Evolutionary conservation across 2,797 vertebrate genomes (phyloP).

Genomic region (Remorina albescens): DNA sequence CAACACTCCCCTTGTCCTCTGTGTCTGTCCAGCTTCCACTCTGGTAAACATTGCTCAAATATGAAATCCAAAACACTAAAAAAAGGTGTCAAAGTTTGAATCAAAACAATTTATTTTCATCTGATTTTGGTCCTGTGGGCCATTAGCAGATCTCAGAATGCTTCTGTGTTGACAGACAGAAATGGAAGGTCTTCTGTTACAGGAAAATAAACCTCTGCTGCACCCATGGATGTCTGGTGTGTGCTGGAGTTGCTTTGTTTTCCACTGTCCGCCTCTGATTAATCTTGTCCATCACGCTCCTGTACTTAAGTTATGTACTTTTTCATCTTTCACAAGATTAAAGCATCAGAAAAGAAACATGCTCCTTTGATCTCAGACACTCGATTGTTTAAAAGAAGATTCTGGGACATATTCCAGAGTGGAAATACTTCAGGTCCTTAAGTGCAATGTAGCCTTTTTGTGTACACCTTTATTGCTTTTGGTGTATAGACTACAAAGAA

Average conservation of each 20-base stretch:
- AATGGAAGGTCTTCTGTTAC: background rate
- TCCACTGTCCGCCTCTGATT: background rate
- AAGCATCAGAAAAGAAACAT: background rate
- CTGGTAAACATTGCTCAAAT: background rate
- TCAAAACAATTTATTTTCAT: background rate
- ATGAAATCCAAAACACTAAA: constrained; percentile 5
- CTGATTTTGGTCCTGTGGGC: background rate
- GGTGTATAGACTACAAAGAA: background rate
- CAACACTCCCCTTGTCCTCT: background rate
- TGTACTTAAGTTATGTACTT: background rate
- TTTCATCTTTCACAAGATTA: background rate
- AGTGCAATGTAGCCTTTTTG: background rate
- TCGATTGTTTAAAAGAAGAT: background rate
- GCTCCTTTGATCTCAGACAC: background rate
- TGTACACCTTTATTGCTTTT: background rate
- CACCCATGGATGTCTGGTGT: background rate
- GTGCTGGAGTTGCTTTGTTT: background rate
- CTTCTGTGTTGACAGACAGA: background rate
- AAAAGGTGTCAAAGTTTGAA: background rate
- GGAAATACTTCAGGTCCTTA: background rate
- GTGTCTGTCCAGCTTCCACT: background rate
- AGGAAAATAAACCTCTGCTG: background rate
- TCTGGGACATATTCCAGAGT: background rate
- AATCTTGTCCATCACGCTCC: background rate
- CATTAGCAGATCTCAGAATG: background rate